Conservation (phyloP, 2,797 vertebrate genomes). For the Lacerta viridis region DNA sequence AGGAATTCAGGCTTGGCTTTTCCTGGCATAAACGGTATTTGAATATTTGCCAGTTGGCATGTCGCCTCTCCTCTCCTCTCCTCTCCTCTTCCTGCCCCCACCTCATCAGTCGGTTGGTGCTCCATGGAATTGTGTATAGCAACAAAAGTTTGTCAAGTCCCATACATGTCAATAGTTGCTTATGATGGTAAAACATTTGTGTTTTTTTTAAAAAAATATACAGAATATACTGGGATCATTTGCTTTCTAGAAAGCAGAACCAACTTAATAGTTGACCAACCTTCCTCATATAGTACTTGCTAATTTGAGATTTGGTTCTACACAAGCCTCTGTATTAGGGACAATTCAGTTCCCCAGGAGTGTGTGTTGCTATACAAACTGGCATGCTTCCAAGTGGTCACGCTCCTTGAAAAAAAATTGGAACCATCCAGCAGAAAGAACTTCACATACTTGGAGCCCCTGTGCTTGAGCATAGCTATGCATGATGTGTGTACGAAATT, state of each 20-base stretch:
- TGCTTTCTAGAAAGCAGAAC: neutral
- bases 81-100: too few species aligned
- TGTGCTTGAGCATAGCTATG: neutral
- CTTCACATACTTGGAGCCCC: neutral
- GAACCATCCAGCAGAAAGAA: neutral
- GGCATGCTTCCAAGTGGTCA: neutral
- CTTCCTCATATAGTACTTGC: neutral
- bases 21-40: conserved; percentile 5
- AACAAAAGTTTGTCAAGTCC: neutral
- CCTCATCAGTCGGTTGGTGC: neutral
- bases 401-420: neutral
- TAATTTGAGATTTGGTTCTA: neutral
- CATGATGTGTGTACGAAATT: neutral
- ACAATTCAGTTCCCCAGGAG: neutral
- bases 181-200: neutral
- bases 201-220: neutral
- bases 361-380: neutral
- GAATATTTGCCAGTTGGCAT: conserved; percentile 9
- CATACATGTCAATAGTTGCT: neutral
- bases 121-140: neutral
- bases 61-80: neutral
- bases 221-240: neutral
- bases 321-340: neutral
- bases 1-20: neutral
- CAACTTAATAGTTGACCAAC: neutral